phyloP scores from a whole-genome alignment of 1,140 invertebrate species.

The Galendromus occidentalis region DNA sequence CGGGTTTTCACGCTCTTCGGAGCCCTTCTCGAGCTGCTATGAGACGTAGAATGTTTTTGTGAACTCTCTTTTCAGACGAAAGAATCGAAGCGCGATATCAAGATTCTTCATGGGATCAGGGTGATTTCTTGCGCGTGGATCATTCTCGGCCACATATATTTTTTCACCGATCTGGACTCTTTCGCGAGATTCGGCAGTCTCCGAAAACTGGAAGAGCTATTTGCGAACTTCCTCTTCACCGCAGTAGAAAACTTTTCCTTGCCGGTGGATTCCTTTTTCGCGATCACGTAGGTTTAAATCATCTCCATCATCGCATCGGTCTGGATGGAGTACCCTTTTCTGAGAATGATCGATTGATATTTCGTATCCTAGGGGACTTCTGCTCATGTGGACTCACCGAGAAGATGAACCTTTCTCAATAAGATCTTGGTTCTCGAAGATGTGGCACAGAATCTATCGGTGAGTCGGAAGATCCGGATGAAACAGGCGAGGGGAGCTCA shows the following conservation, averaged over 20 bases:
- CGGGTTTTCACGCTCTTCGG: not conserved
- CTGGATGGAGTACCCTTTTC: not conserved
- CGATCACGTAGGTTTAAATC: not conserved
- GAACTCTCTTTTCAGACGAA: not conserved
- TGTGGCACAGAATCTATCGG: not conserved
- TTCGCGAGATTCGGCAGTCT: conserved; percentile 7
- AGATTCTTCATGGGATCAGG: not conserved
- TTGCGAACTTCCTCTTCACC: not conserved
- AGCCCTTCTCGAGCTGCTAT: not conserved
- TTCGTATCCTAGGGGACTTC: not conserved
- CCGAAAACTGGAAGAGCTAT: not conserved
- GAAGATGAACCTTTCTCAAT: not conserved
- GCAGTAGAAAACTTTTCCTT: not conserved
- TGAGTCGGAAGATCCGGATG: not conserved
- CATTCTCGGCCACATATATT: not conserved
- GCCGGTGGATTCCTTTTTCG: not conserved
- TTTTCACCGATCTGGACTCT: not conserved
- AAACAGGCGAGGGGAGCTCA: too few relatives aligned
- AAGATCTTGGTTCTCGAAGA: not conserved
- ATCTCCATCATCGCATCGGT: not conserved
- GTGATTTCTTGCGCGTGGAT: conserved; percentile 3
- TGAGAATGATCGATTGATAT: not conserved
- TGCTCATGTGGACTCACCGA: not conserved
- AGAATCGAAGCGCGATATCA: not conserved
- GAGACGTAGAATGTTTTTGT: not conserved